A percentile compares a stretch with the other conserved stretches of the same genome.
Evolutionary conservation across 2,113 vertebrate genomes (phyloP).

Genomic region (Tricholaema leucomelas): DNA sequence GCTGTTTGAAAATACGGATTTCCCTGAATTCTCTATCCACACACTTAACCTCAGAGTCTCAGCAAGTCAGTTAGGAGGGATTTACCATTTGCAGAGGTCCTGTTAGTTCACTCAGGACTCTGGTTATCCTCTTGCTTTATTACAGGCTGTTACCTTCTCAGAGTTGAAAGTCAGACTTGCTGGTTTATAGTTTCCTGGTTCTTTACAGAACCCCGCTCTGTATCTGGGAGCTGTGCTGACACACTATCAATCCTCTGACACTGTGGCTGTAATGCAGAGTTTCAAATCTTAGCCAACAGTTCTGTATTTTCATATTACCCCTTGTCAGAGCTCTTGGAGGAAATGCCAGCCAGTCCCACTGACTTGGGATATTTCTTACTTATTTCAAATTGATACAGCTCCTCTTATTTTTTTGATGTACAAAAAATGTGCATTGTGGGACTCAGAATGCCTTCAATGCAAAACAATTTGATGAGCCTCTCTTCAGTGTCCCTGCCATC

Average conservation of each 20-base stretch:
- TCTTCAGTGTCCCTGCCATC: background rate
- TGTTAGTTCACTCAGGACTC: background rate
- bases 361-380: background rate
- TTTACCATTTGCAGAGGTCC: background rate
- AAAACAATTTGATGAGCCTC: background rate
- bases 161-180: background rate
- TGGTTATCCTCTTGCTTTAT: background rate
- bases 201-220: background rate
- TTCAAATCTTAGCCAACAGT: background rate
- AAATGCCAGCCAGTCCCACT: background rate
- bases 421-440: background rate
- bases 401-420: rapidly evolving
- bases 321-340: background rate
- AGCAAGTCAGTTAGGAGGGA: background rate
- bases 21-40: background rate
- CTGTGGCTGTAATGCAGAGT: background rate
- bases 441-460: background rate
- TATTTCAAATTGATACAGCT: background rate
- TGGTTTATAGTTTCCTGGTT: background rate
- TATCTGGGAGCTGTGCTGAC: background rate
- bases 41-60: background rate
- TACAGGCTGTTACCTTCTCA: background rate
- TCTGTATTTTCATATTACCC: background rate
- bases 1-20: background rate
- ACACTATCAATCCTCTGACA: background rate